Percentiles rank a stretch among this genome's conserved stretches.
These are phyloP conservation scores for Lithobates sylvaticus DNA, from an alignment of 2,797 vertebrate genomes.

Conservation along the genomic window DNA sequence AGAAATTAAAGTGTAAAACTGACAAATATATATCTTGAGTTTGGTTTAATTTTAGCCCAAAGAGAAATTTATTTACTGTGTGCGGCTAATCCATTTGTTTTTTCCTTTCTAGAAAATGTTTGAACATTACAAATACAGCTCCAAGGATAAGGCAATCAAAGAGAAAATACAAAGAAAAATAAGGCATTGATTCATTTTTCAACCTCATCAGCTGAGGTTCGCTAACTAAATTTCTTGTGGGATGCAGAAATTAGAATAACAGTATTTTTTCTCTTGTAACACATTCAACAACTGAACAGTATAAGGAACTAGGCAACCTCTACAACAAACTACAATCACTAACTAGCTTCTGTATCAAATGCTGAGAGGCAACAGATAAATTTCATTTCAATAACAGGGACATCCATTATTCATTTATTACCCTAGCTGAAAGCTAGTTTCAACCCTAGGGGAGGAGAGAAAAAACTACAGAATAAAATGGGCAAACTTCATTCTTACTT, in stretches of 20 bases:
- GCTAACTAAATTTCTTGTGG: constrained; percentile 24
- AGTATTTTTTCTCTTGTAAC: constrained; percentile 23
- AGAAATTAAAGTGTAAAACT: not conserved
- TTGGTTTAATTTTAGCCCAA: not conserved
- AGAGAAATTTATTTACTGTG: constrained; percentile 1
- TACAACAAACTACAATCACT: constrained; percentile 28
- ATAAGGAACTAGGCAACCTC: constrained; percentile 31
- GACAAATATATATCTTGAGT: not conserved
- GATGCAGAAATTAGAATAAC: constrained; percentile 16
- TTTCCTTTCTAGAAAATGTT: not conserved
- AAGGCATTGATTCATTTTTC: constrained; percentile 22
- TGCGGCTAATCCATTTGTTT: constrained; percentile 1
- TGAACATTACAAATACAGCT: constrained; percentile 44
- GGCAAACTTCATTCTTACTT: constrained; percentile 52
- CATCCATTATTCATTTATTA: constrained; percentile 57
- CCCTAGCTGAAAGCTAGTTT: constrained; percentile 36
- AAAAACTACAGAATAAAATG: constrained; percentile 44
- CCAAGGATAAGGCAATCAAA: constrained; percentile 20
- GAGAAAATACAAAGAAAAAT: constrained; percentile 8
- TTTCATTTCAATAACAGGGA: constrained; percentile 53
- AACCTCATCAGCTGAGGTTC: constrained; percentile 42
- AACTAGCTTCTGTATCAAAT: constrained; percentile 42
- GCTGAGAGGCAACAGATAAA: constrained; percentile 52
- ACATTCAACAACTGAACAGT: constrained; percentile 19
- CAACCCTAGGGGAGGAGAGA: constrained; percentile 36